phyloP scores from a whole-genome alignment of 2,888 invertebrate species.

The Clivina fossor region DNA sequence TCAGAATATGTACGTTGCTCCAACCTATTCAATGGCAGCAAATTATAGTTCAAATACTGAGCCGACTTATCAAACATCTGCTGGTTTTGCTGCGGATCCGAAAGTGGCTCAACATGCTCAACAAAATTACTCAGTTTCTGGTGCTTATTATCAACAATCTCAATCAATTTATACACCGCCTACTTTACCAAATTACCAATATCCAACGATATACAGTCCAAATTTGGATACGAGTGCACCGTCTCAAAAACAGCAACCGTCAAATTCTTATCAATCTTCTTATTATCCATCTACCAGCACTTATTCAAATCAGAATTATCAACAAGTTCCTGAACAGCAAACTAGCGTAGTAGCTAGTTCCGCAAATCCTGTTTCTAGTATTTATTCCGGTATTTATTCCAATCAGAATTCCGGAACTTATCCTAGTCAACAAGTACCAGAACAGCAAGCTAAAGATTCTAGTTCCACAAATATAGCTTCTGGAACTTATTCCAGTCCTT shows the following conservation, averaged over 20 bases:
- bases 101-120: not conserved
- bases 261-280: conserved; percentile 1
- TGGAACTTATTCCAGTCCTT: too few species aligned
- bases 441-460: too few species aligned
- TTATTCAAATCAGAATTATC: conserved; percentile 4
- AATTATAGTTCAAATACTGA: conserved; percentile 4
- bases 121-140: too few species aligned
- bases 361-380: not conserved
- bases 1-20: too few species aligned
- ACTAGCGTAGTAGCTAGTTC: conserved; percentile 4
- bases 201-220: conserved; percentile 11
- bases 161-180: not conserved
- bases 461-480: too few species aligned
- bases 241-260: conserved; percentile 13
- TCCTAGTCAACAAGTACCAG: too few species aligned
- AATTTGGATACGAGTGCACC: conserved; percentile 22
- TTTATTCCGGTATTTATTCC: too few species aligned
- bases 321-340: conserved; percentile 1
- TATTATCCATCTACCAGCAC: conserved; percentile 5
- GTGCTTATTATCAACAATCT: too few species aligned
- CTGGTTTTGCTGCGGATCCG: not conserved
- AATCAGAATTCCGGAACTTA: too few species aligned
- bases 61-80: conserved; percentile 22
- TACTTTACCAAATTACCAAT: conserved; percentile 9
- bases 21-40: too few species aligned